These are phyloP conservation scores for Ptychochromis oligacanthus DNA, from an alignment of 2,113 vertebrate species.

Conservation along the genomic window DNA sequence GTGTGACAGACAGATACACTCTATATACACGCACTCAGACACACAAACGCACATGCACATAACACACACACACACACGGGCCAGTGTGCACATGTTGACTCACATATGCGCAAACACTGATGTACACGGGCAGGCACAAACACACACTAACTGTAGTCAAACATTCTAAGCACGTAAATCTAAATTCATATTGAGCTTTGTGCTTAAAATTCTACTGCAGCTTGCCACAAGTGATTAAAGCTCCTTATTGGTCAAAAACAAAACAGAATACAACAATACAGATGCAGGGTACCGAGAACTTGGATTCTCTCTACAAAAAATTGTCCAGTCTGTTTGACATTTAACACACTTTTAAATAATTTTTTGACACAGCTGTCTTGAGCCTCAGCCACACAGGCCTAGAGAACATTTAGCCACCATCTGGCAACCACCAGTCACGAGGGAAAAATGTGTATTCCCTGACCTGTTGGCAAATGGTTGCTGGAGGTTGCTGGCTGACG, in stretches of 20 bases:
- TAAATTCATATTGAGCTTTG: slow-evolving; percentile 55
- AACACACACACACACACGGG: slow-evolving; percentile 12
- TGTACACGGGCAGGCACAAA: slow-evolving; percentile 17
- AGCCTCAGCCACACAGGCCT: neutral
- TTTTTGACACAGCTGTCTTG: neutral
- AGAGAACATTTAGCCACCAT: neutral
- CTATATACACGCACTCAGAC: slow-evolving; percentile 9
- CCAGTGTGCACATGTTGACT: slow-evolving; percentile 17
- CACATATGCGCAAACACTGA: slow-evolving; percentile 4
- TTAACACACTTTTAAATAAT: neutral
- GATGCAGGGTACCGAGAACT: neutral
- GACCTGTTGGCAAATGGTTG: neutral
- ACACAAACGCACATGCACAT: slow-evolving; percentile 14
- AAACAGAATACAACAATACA: neutral
- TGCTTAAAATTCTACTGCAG: slow-evolving; percentile 66
- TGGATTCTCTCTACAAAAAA: neutral
- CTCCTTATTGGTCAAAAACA: slow-evolving; percentile 46
- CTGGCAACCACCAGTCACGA: neutral
- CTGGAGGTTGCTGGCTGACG: neutral
- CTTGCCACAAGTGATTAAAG: slow-evolving; percentile 54
- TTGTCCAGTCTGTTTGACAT: neutral
- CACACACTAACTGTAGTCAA: slow-evolving; percentile 35
- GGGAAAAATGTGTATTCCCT: neutral
- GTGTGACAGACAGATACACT: slow-evolving; percentile 68
- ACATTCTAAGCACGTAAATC: slow-evolving; percentile 64